Evolutionary conservation across 2,888 invertebrate species (phyloP), one percentile per base, ranked within the genome.

Genomic region (Stenolophus ochropezus): DNA sequence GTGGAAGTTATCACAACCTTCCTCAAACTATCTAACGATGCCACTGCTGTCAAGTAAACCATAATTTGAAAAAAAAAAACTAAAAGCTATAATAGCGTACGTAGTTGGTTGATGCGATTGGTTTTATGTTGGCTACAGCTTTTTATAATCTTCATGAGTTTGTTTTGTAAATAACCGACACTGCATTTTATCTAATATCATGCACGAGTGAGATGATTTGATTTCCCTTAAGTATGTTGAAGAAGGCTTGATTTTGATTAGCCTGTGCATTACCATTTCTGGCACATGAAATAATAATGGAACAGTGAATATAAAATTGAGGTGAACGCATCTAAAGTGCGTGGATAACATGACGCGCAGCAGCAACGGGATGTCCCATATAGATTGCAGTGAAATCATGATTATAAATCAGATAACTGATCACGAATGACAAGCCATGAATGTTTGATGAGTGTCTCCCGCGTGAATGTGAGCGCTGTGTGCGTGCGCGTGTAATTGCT

Each of bases 401-500:
- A 51, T 75, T 75, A 75, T 75, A 75, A 75, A 85, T 85, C 85
- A 84, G 85, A 84, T 83, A 85, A 84, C 83, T 84, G 84, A 85
- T 85, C 85, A 84, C 84, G 83, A 84, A 85, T 85, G 85, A 85
- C 84, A 84, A 84, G 82, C 82, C 53, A 84, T 85, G 82, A 83
- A 85, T 84, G 82, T 85, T 85, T 84, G 82, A 85, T 85, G 79
- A 53, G 27, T 53, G 75, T 75, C 75, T 53, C 75, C 75, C 56
- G 53, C 75, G 47, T 53, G 23, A 53, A 18, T 53, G 75, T 53
- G 23, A 49, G 14, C 33, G 21, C 21, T 71, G 71, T 71, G 8
- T 14, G 51, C 16, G 73, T 73, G 18, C 21, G 49, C 53, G 27
- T 76, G 81, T 82, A 83, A 78, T 83, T 83, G 82, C 82, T 14